Conservation (phyloP, 2,888 invertebrate species). For the Fragum fragum region DNA sequence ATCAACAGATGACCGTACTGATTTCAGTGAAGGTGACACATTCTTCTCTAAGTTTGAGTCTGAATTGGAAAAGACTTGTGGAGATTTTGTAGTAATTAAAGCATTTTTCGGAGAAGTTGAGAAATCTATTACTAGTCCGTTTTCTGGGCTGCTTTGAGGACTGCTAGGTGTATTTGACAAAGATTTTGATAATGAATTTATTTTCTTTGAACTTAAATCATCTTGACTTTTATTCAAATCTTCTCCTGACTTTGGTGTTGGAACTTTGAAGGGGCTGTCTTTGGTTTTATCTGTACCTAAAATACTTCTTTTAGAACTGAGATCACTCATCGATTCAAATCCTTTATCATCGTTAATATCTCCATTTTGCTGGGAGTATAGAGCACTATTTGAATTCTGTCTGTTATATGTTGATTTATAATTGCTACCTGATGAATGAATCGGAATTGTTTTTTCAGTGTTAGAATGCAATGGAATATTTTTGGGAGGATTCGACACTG, state of each 20-base stretch:
- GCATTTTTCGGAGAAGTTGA: conserved; percentile 69
- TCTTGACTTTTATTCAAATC: conserved; percentile 65
- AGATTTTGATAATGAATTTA: conserved; percentile 60
- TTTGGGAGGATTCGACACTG: conserved; percentile 39
- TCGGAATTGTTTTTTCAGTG: conserved; percentile 35
- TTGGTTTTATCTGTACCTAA: conserved; percentile 32
- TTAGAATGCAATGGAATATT: conserved; percentile 62
- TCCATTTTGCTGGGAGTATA: conserved; percentile 54
- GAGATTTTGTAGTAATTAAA: conserved; percentile 70
- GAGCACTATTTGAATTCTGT: conserved; percentile 24
- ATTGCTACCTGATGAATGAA: conserved; percentile 15
- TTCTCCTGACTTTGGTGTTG: conserved; percentile 74
- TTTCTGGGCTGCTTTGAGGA: conserved; percentile 85
- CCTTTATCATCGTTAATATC: conserved; percentile 25
- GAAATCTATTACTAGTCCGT: conserved; percentile 86
- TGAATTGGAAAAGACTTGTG: conserved; percentile 66
- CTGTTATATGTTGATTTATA: not conserved
- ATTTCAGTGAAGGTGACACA: conserved; percentile 11
- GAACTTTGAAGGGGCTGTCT: conserved; percentile 77
- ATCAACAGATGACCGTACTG: conserved; percentile 41
- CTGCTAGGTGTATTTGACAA: conserved; percentile 77
- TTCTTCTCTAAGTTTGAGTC: not conserved
- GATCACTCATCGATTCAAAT: conserved; percentile 7
- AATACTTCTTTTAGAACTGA: conserved; percentile 13
- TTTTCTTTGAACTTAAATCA: conserved; percentile 67